A percentile compares a stretch with the other conserved stretches of the same genome.
These are phyloP conservation scores for Echinops telfairi DNA, from an alignment of 2,113 vertebrate genomes.

Conservation along the genomic window DNA sequence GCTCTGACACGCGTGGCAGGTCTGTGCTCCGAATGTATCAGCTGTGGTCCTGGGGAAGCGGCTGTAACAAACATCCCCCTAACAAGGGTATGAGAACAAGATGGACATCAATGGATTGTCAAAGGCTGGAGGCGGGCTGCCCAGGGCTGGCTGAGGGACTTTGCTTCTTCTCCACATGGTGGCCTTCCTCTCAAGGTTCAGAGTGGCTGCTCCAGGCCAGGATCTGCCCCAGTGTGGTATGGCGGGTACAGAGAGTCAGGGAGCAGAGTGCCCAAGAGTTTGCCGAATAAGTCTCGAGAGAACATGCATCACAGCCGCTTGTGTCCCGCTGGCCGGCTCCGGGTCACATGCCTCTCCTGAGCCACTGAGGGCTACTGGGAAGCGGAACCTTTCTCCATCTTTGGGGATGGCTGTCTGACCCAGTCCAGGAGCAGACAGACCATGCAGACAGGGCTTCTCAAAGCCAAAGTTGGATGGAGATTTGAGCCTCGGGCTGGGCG, in stretches of 20 bases:
- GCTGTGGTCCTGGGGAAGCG: neutral
- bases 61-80: neutral
- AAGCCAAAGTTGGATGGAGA: neutral
- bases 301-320: neutral
- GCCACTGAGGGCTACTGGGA: neutral
- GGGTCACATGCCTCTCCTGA: rapidly evolving
- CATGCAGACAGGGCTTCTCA: neutral
- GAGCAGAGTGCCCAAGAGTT: neutral
- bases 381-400: neutral
- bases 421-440: neutral
- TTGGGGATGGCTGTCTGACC: too few relatives aligned
- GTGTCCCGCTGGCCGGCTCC: rapidly evolving
- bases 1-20: neutral
- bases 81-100: neutral
- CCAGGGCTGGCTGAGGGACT: rapidly evolving
- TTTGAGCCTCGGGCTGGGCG: neutral
- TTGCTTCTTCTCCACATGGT: neutral
- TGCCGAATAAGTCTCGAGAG: neutral
- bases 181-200: neutral
- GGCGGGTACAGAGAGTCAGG: neutral
- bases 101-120: neutral
- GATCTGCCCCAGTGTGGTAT: neutral
- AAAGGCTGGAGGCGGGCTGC: neutral
- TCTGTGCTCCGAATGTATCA: neutral
- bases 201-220: neutral